These are phyloP conservation scores for Mormoops blainvillei DNA, from an alignment of 2,113 vertebrate genomes.

Conservation along the genomic window DNA sequence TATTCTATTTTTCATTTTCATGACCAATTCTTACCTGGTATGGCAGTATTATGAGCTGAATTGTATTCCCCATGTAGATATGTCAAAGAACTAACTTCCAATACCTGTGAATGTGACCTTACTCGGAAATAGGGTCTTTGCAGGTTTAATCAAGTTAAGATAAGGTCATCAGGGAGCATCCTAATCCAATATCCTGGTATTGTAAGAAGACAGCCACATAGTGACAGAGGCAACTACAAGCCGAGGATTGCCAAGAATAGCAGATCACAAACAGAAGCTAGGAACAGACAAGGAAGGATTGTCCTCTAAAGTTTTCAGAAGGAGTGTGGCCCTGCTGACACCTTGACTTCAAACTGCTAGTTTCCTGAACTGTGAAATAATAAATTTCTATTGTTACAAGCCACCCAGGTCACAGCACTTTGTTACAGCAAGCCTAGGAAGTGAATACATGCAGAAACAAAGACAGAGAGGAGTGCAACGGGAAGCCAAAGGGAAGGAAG, in stretches of 20 bases:
- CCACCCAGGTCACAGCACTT: not conserved
- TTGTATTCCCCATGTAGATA: not conserved
- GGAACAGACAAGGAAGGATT: not conserved
- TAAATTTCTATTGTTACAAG: not conserved
- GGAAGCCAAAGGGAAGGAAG: not conserved
- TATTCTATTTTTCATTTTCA: not conserved
- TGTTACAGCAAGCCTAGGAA: not conserved
- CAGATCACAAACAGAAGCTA: not conserved
- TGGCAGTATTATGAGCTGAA: not conserved
- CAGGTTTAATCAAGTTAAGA: not conserved
- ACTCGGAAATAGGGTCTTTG: not conserved
- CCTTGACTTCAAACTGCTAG: not conserved
- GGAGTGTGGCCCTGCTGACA: not conserved
- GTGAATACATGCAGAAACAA: not conserved
- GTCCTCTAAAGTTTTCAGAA: not conserved
- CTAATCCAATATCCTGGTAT: not conserved
- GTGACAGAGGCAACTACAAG: not conserved
- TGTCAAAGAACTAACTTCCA: not conserved
- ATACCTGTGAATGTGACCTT: not conserved
- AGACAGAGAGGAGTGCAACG: not conserved
- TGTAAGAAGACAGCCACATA: not conserved
- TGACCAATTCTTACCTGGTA: not conserved
- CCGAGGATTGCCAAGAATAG: not conserved
- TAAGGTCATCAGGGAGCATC: not conserved
- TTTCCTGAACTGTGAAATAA: not conserved